Evolutionary conservation across 2,888 invertebrate species (phyloP).

Genomic region (Scaptodrosophila latifasciaeformis): DNA sequence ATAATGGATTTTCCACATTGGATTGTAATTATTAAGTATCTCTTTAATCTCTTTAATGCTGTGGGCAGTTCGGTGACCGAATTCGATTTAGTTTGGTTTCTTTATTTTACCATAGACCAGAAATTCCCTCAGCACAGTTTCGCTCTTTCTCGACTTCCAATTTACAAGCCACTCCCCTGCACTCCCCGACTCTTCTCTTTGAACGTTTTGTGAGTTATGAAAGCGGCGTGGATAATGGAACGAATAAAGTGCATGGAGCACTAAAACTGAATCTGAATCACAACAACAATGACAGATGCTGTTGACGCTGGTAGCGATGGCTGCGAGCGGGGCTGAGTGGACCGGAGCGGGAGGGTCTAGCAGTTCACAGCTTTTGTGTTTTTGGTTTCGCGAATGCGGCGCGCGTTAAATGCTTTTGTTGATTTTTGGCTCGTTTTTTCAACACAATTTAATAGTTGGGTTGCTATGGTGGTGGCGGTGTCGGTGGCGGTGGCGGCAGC

Average conservation of each 20-base stretch:
- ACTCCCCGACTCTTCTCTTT: no score
- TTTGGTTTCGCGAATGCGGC: slow-evolving; percentile 24
- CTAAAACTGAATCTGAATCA: no score
- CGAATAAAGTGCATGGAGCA: slow-evolving; percentile 47
- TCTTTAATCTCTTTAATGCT: no score
- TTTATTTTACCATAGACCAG: no score
- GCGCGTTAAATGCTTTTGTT: slow-evolving; percentile 64
- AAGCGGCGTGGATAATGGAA: slow-evolving; percentile 28
- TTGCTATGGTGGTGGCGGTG: slow-evolving; percentile 6
- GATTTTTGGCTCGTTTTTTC: slow-evolving; percentile 48
- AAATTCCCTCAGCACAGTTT: no score
- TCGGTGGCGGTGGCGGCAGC: slow-evolving; percentile 25
- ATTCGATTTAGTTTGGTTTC: slow-evolving; percentile 9
- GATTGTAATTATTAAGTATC: no score
- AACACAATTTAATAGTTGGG: slow-evolving; percentile 57
- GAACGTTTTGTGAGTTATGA: slow-evolving; percentile 45
- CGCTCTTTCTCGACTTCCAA: background rate
- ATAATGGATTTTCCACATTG: no score
- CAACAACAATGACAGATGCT: no score
- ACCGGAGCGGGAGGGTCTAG: background rate
- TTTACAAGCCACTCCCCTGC: slow-evolving; percentile 31
- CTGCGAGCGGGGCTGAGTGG: background rate
- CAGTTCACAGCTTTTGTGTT: slow-evolving; percentile 2
- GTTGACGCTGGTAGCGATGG: background rate
- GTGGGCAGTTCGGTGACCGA: no score